Conservation (phyloP, 2,113 vertebrate species). For the Gasterosteus aculeatus region DNA sequence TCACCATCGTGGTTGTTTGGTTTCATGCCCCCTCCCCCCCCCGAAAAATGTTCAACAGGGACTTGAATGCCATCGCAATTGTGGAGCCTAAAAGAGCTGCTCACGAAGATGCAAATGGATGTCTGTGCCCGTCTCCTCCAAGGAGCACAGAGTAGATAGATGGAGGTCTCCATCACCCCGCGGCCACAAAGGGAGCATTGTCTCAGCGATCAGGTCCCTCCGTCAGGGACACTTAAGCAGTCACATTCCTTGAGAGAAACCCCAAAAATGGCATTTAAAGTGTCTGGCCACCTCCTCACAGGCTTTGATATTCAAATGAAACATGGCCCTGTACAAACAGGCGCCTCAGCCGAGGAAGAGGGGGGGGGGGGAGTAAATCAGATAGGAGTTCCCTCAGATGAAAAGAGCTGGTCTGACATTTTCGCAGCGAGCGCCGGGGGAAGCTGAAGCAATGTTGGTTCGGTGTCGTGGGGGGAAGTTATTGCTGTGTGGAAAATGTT, state of each 20-base stretch:
- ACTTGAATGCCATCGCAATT: conserved; percentile 40
- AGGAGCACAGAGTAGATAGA: conserved; percentile 50
- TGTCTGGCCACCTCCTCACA: conserved; percentile 74
- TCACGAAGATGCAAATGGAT: conserved; percentile 62
- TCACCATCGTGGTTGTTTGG: conserved; percentile 24
- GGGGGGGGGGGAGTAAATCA: conserved; percentile 71
- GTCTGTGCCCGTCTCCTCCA: conserved; percentile 52
- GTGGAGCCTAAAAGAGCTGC: conserved; percentile 30
- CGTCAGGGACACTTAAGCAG: conserved; percentile 68
- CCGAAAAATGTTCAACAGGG: conserved; percentile 47
- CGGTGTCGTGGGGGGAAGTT: conserved; percentile 78
- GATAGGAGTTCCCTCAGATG: conserved; percentile 75
- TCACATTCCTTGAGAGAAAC: conserved; percentile 72
- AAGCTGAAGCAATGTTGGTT: conserved; percentile 77
- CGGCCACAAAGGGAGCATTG: conserved; percentile 70
- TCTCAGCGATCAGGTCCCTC: conserved; percentile 67
- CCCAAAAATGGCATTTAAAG: conserved; percentile 76
- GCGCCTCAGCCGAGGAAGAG: conserved; percentile 57
- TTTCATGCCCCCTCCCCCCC: conserved; percentile 2
- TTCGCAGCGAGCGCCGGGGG: conserved; percentile 71
- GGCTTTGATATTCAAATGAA: conserved; percentile 83
- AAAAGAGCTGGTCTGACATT: conserved; percentile 78
- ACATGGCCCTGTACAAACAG: conserved; percentile 75
- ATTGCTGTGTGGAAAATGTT: conserved; percentile 75
- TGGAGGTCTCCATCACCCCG: conserved; percentile 59